These are phyloP conservation scores for Trachemys scripta DNA, from an alignment of 2,113 vertebrate species.

Conservation along the genomic window DNA sequence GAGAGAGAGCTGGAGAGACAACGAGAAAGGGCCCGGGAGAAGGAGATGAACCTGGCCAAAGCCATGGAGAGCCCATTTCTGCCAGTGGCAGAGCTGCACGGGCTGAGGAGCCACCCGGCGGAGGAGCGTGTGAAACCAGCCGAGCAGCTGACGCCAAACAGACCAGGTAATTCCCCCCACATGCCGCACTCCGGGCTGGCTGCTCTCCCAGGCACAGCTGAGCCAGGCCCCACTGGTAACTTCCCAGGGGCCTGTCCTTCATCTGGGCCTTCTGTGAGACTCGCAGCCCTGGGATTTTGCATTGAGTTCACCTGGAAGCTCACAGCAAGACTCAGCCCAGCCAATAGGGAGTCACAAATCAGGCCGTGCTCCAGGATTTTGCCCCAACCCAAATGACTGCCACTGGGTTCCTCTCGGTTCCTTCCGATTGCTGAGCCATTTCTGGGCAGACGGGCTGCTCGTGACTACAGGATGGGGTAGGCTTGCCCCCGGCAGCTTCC, in stretches of 20 bases:
- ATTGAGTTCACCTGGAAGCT: neutral
- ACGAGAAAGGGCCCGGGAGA: constrained; percentile 90
- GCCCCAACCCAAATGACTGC: no score
- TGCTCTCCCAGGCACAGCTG: neutral
- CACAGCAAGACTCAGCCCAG: neutral
- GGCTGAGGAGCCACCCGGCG: constrained; percentile 80
- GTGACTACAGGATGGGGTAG: neutral
- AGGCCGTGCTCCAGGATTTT: no score
- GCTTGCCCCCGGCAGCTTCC: neutral
- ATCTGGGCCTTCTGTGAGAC: neutral
- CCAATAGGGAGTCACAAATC: neutral
- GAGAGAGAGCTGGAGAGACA: constrained; percentile 87
- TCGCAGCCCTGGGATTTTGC: neutral
- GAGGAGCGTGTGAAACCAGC: constrained; percentile 89
- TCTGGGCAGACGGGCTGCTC: neutral
- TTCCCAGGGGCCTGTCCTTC: neutral
- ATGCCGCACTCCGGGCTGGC: neutral
- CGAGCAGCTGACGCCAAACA: constrained; percentile 89
- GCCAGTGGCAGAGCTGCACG: constrained; percentile 86
- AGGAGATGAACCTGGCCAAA: constrained; percentile 92
- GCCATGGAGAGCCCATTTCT: constrained; percentile 92
- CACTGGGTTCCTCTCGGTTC: no score
- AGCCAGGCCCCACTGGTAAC: neutral
- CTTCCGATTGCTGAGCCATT: neutral
- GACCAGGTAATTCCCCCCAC: constrained; percentile 83